Conservation (phyloP, 1,140 invertebrate species). For the Holcopasites calliopsidis region DNA sequence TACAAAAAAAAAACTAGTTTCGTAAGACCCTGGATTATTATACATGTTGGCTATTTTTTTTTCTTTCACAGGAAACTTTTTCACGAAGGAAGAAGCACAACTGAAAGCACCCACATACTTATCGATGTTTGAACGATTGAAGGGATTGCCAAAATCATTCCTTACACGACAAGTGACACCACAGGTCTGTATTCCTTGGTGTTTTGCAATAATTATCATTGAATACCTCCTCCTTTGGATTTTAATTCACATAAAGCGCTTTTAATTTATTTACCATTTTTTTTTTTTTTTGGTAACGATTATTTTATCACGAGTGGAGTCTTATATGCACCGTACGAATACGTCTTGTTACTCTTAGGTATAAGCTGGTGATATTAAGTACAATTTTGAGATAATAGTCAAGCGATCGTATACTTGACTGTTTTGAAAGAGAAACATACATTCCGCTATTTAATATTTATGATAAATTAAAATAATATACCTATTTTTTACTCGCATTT, state of each 20-base stretch:
- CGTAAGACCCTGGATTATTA: not conserved
- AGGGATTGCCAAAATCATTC: slow-evolving; percentile 76
- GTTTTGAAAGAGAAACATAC: not conserved
- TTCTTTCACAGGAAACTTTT: slow-evolving; percentile 67
- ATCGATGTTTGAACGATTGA: slow-evolving; percentile 76
- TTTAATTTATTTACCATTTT: slow-evolving; percentile 12
- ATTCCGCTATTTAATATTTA: slow-evolving; percentile 8
- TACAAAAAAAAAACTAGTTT: too few species aligned
- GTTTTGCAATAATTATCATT: slow-evolving; percentile 53
- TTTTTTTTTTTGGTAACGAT: not conserved
- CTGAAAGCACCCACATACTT: slow-evolving; percentile 74
- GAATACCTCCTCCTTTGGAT: slow-evolving; percentile 56
- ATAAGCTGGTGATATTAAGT: not conserved
- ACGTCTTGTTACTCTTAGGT: not conserved
- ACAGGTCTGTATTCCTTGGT: slow-evolving; percentile 67
- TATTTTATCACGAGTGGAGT: not conserved
- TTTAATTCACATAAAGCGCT: slow-evolving; percentile 50
- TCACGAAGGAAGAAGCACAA: slow-evolving; percentile 69
- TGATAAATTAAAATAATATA: not conserved
- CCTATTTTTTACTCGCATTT: not conserved
- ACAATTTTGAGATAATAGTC: not conserved
- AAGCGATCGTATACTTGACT: not conserved
- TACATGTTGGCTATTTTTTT: slow-evolving; percentile 7
- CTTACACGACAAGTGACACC: slow-evolving; percentile 69
- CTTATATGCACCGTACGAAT: not conserved